Base-by-base conservation (phyloP, 1,140 invertebrate species). In the Ips nitidus region DNA sequence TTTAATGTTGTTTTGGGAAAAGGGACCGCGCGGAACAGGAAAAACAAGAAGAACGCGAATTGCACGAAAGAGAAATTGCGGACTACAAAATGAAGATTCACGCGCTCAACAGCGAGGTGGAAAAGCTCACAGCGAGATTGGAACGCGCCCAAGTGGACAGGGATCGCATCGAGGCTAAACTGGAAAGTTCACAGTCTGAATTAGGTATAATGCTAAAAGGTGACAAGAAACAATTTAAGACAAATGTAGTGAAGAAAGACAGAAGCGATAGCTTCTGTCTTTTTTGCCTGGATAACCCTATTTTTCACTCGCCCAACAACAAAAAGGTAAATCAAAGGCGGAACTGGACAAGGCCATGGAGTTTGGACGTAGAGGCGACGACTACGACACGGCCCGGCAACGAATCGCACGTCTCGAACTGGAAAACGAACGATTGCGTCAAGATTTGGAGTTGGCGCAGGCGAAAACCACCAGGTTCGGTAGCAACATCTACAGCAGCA, bases 41-140 rank as follows among this genome's bases (percentile, higher is more conserved):
- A 79, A 94, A 95, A 77, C 90, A 94, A 75, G 96, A 98, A 82
- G 97, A 99, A 79, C 85, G 95, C 66, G 95, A 98, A 78, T 83
- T 97, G 0, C 95, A 97, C 78, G 94, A 97, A 78, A 87, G 95
- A 72, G 94, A 96, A 82, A 88, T 97, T 70, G 94, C 94, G 55
- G 95, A 98, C 79, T 94, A 96, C 74, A 98, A 97, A 82, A 91
- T 95, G 86, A 96, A 97, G 82, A 85, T 97, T 38, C 94, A 97
- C 71, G 87, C 90, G 2, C 81, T 96, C 42, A 94, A 97, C 80
- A 93, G 91, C 70, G 94, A 95, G 81, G 93, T 89, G n/a, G 93
- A 96, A 78, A 95, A 96, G 82, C 84, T 95, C 43, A 92, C 92
- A 61, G 91, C 94, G 7, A 86, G 93, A 67, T 82, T 94, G 66